Conservation (phyloP, 2,888 invertebrate species). For the Megamerina dolium region DNA sequence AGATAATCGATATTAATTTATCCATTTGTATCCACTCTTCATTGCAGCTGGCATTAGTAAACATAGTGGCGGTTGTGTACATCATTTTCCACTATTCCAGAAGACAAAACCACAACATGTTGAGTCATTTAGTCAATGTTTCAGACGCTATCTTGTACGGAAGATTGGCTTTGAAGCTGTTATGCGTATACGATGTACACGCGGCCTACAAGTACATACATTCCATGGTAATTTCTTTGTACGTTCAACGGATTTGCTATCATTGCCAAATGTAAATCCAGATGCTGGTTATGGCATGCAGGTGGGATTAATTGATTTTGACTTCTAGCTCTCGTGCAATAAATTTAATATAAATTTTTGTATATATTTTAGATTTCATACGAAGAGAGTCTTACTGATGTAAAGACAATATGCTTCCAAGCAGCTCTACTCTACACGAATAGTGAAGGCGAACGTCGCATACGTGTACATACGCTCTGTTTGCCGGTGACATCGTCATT, state of each 20-base stretch:
- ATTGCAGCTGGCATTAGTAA: slow-evolving; percentile 77
- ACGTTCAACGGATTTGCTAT: slow-evolving; percentile 90
- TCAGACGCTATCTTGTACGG: slow-evolving; percentile 85
- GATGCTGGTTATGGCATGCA: slow-evolving; percentile 99
- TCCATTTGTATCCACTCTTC: neutral
- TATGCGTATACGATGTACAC: slow-evolving; percentile 91
- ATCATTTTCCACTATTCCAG: slow-evolving; percentile 86
- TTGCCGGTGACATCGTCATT: slow-evolving; percentile 82
- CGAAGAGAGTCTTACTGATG: slow-evolving; percentile 82
- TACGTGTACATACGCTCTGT: slow-evolving; percentile 95
- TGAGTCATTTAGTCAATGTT: slow-evolving; percentile 67
- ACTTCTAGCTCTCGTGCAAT: no score
- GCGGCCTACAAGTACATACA: slow-evolving; percentile 90
- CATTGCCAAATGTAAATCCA: slow-evolving; percentile 94
- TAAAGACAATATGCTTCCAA: slow-evolving; percentile 91
- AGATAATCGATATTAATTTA: neutral
- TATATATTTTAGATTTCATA: slow-evolving; percentile 62
- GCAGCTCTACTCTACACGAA: slow-evolving; percentile 96
- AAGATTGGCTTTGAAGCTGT: slow-evolving; percentile 99
- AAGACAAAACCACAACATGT: slow-evolving; percentile 63
- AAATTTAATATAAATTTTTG: no score
- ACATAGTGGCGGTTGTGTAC: slow-evolving; percentile 89
- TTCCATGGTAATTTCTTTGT: slow-evolving; percentile 99
- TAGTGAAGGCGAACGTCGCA: slow-evolving; percentile 89
- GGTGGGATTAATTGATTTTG: slow-evolving; percentile 48